Percentiles rank a stretch among this genome's conserved stretches.
phyloP scores from a whole-genome alignment of 2,888 invertebrate species.

The Morpho deidamia region DNA sequence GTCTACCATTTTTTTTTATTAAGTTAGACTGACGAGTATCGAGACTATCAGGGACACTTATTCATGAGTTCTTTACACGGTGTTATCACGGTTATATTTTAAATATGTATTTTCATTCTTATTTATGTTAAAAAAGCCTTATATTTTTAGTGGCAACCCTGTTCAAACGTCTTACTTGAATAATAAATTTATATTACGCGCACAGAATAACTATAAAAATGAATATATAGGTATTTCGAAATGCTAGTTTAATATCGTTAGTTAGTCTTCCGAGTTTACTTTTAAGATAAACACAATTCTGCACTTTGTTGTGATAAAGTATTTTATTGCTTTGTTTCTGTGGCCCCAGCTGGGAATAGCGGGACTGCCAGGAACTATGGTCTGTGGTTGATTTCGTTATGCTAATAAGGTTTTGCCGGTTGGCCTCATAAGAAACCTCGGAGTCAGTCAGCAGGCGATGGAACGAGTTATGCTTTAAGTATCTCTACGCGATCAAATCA shows the following conservation, averaged over 20 bases:
- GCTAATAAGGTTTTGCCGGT: no score
- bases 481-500: no score
- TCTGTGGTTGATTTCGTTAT: no score
- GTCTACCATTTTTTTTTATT: no score
- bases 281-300: conserved; percentile 7
- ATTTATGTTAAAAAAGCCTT: neutral
- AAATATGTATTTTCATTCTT: neutral
- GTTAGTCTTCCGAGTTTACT: conserved; percentile 13
- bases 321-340: neutral
- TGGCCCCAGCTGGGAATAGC: neutral
- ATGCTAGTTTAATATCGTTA: conserved; percentile 24
- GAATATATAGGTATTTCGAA: conserved; percentile 18
- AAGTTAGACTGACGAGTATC: no score
- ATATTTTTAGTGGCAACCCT: conserved; percentile 17
- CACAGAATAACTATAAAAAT: conserved; percentile 28
- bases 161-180: conserved; percentile 28
- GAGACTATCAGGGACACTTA: no score
- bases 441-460: no score
- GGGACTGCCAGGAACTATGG: no score
- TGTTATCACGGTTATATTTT: no score
- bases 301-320: neutral
- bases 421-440: no score
- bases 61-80: no score
- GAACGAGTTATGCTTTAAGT: no score
- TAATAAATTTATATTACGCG: conserved; percentile 35